A percentile compares a stretch with the other conserved stretches of the same genome.
phyloP scores from a whole-genome alignment of 2,113 vertebrate genomes.

The Mellivora capensis region DNA sequence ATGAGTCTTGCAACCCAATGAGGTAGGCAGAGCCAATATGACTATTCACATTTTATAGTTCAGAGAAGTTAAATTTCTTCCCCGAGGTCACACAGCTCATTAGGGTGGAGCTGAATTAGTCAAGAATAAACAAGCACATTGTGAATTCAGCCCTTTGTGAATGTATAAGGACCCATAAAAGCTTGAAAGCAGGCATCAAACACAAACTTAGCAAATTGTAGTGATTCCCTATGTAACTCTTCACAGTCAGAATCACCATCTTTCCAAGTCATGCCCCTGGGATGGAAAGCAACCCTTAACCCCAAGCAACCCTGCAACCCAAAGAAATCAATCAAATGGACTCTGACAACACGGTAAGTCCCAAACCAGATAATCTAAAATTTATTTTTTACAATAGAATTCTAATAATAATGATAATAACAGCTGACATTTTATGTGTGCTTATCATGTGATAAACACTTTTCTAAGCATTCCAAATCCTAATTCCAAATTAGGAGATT shows the following conservation, averaged over 20 bases:
- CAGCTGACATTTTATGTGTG: background rate
- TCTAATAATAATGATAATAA: background rate
- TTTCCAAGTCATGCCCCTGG: background rate
- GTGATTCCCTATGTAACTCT: conserved; percentile 14
- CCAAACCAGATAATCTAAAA: background rate
- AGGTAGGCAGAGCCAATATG: background rate
- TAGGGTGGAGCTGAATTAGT: background rate
- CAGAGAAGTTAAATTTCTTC: conserved; percentile 24
- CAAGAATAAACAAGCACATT: conserved; percentile 26
- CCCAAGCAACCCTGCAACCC: background rate
- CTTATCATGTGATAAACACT: background rate
- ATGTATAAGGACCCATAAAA: background rate
- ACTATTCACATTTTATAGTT: background rate
- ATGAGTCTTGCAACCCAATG: background rate
- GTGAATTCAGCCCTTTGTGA: background rate
- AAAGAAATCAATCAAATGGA: background rate
- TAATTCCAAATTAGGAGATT: background rate
- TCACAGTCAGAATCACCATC: conserved; percentile 16
- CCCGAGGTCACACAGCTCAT: conserved; percentile 46
- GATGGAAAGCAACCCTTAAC: background rate
- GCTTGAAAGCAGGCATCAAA: conserved; percentile 21
- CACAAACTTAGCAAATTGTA: conserved; percentile 31
- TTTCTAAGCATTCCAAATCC: conserved; percentile 21
- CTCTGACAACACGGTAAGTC: background rate
- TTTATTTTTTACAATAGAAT: conserved; percentile 39